Conservation (phyloP, 2,113 vertebrate genomes). For the Hoplias malabaricus region DNA sequence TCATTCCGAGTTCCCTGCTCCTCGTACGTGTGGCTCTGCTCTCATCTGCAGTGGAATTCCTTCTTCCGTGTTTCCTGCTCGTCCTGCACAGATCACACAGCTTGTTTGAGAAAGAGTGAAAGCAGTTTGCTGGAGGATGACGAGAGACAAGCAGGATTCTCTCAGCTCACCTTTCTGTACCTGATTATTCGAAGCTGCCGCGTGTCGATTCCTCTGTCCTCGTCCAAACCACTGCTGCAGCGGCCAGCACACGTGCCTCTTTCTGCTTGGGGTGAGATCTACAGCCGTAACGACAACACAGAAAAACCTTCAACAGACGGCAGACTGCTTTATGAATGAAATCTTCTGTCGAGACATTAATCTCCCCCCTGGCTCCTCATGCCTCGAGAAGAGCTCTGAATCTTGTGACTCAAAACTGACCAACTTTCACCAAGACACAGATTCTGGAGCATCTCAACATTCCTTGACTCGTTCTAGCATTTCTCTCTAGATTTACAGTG, state of each 20-base stretch:
- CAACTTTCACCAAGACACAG: too few species aligned
- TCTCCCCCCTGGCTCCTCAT: conserved; percentile 1
- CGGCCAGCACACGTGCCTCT: conserved; percentile 54
- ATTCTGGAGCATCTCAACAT: too few species aligned
- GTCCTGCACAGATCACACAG: conserved; percentile 53
- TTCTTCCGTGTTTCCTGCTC: conserved; percentile 60
- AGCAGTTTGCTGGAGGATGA: background rate
- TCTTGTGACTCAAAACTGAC: conserved; percentile 51
- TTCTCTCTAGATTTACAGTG: conserved; percentile 50
- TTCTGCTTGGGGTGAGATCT: conserved; percentile 60
- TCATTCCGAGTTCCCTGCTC: conserved; percentile 29
- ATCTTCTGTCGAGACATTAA: conserved; percentile 46
- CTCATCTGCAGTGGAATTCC: conserved; percentile 65
- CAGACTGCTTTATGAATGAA: conserved; percentile 53
- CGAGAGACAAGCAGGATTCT: background rate
- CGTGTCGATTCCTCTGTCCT: conserved; percentile 36
- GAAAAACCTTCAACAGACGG: conserved; percentile 53
- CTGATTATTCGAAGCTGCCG: conserved; percentile 42
- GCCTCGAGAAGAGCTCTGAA: conserved; percentile 6
- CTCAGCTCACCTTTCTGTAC: conserved; percentile 59
- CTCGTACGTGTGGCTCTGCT: conserved; percentile 29
- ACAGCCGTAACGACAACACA: conserved; percentile 55
- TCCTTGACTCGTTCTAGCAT: too few species aligned
- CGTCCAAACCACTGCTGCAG: conserved; percentile 62
- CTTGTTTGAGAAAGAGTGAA: background rate